Conservation (phyloP, 2,888 invertebrate genomes). For the Sialis fuliginosa region DNA sequence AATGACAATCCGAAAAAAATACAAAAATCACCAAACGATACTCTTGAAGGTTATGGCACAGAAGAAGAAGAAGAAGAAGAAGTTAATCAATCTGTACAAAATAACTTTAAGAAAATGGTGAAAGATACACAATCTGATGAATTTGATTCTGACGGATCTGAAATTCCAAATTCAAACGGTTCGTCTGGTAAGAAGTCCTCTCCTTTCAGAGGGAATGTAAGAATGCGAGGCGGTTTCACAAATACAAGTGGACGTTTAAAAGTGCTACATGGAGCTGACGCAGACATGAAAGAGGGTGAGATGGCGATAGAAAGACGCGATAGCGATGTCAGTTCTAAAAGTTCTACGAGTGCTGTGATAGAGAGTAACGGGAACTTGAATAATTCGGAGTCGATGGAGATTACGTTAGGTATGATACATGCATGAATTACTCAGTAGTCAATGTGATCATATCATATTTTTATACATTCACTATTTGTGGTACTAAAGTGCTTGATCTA, state of each 20-base stretch:
- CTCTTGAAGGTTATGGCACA: constrained; percentile 6
- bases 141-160: neutral
- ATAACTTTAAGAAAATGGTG: no score
- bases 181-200: neutral
- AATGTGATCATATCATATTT: no score
- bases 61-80: constrained; percentile 10
- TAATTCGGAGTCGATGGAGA: constrained; percentile 17
- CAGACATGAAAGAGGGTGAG: constrained; percentile 8
- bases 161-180: neutral
- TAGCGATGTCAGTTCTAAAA: constrained; percentile 15
- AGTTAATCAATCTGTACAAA: constrained; percentile 10
- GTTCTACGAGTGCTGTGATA: constrained; percentile 15
- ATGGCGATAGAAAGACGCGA: constrained; percentile 6
- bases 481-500: no score
- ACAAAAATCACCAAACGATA: neutral
- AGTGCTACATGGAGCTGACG: constrained; percentile 6
- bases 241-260: constrained; percentile 7
- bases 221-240: constrained; percentile 10
- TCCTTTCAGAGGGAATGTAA: constrained; percentile 8
- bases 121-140: neutral
- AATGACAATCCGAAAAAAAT: constrained; percentile 6
- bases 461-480: no score
- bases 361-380: constrained; percentile 10
- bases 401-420: constrained; percentile 11
- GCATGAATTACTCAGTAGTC: no score